Base-by-base conservation (phyloP, 92 coral and sea anemone species). In the Muricea muricata region DNA sequence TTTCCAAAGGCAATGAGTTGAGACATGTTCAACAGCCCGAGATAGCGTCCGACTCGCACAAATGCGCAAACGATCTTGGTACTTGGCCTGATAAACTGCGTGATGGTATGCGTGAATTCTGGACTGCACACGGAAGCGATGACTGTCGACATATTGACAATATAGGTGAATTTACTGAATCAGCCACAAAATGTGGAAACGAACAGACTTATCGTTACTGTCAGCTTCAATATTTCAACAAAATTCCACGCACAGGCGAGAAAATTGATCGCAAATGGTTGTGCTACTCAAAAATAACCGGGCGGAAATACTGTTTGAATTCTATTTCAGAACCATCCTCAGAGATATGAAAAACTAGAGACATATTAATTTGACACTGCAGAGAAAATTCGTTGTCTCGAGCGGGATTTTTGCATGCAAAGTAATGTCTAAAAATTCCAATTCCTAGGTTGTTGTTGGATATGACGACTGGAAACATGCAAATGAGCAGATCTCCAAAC, bases 161-260 rank as follows among this genome's bases (percentile, higher is more conserved):
- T 35, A 3, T 73, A 17, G 80, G 80, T 45, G 45, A 73, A 73
- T 73, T 40, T 73, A 13, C 15, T 28, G 80, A 73, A 28, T 42
- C 80, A 73, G 80, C 80, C 58, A 73, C 40, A 37, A 73, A 73
- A 41, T 73, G 80, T 73, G 80, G 80, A 73, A 73, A 28, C 80
- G 60, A 73, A 45, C 28, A 45, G 60, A 73, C 26, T 73, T 13
- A 73, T 73, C 80, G 73, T 24, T 65, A 65, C 42, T 65, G 73
- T 65, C 78, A 71, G 78, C 78, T 71, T 21, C 31, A 48, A 41
- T 73, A 73, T 45, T 73, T 73, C 50, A 73, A 9, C 6, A 73
- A 73, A 73, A 73, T 73, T 73, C 57, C 80, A 14, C 81, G 81
- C 42, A 75, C 81, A n/a, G 66, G 40, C 65, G 81, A 75, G 81